Base-by-base conservation (phyloP, 2,888 invertebrate species). In the Erebia aethiops region DNA sequence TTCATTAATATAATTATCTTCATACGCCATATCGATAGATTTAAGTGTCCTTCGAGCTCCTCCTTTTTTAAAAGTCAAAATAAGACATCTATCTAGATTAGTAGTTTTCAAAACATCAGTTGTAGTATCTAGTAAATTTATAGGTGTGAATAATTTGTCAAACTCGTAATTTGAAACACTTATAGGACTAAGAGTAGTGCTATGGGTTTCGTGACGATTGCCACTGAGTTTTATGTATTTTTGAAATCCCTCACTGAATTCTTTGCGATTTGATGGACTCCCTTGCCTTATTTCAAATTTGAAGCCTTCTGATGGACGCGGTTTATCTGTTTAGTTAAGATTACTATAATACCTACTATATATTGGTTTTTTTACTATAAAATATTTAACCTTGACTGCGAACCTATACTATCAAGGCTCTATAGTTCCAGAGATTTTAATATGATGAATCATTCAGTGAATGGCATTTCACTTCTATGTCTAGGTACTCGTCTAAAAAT, bases 171-270 rank as follows among this genome's bases (percentile, higher is more conserved):
- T 63, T 1, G 16, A 43, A 13, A 63, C 5, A 35, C 26, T 56
- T 9, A 43, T 49, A 43, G 61, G 61, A n/a, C 11, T 13, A 4
- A 43, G 35, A 26, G 60, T 49, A 1, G 52, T 52, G 14, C 60
- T 60, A n/a, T 66, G 65, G 2, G 9, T 26, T 13, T 41, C 35
- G n/a, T 67, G 67, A 0, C 62, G 10, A 5, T 11, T 18, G 21
- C 18, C 49, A 64, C 35, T 16, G 16, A 80, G 43, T 74, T 81
- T 81, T 0, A 87, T 16, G 58, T 86, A 83, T 62, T 84, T 81
- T 3, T 76, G 70, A 3, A 83, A 11, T 1, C 71, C 49, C 46
- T 78, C 79, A 5, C 77, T 57, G 0, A 83, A n/a, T 1, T 77
- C 76, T 0, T 46, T 35, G 5, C 80, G 80, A 10, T 60, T 77